Percentiles rank a stretch among this genome's conserved stretches.
Evolutionary conservation across 2,888 invertebrate genomes (phyloP).

Genomic region (Galeruca laticollis): DNA sequence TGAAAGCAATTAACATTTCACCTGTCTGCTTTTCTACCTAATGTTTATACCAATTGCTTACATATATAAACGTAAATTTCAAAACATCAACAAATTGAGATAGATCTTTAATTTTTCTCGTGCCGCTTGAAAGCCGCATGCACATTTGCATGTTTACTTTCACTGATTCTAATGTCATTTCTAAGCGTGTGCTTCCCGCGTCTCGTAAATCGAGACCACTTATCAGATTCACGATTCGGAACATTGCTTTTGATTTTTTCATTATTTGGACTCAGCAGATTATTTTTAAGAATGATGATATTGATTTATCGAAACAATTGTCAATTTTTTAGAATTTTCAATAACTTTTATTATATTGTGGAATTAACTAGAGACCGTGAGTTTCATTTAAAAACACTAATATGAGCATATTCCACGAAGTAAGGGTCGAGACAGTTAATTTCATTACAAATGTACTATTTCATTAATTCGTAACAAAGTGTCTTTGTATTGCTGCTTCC

Average conservation of each 20-base stretch:
- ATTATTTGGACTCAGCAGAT: not conserved
- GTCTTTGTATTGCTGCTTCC: too few relatives aligned
- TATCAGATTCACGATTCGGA: constrained; percentile 49
- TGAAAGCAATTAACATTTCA: not conserved
- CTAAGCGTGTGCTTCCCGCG: constrained; percentile 45
- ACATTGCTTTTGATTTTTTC: constrained; percentile 10
- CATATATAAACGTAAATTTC: not conserved
- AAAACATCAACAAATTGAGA: constrained; percentile 34
- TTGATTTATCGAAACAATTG: too few relatives aligned
- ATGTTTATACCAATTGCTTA: constrained; percentile 12
- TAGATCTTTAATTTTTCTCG: constrained; percentile 24
- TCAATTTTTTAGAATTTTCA: too few relatives aligned
- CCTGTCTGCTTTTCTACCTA: not conserved
- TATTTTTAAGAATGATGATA: not conserved
- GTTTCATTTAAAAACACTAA: too few relatives aligned
- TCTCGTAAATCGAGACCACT: constrained; percentile 43
- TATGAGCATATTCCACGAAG: too few relatives aligned
- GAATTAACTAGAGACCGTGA: too few relatives aligned
- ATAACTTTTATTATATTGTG: too few relatives aligned
- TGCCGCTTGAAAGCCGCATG: not conserved
- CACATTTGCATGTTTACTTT: constrained; percentile 43
- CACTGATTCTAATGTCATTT: constrained; percentile 49
- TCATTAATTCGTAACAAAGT: not conserved
- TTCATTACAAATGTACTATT: too few relatives aligned
- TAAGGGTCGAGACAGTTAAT: too few relatives aligned